Conservation (phyloP, 2,797 vertebrate genomes). For the Molossus alvarezi region DNA sequence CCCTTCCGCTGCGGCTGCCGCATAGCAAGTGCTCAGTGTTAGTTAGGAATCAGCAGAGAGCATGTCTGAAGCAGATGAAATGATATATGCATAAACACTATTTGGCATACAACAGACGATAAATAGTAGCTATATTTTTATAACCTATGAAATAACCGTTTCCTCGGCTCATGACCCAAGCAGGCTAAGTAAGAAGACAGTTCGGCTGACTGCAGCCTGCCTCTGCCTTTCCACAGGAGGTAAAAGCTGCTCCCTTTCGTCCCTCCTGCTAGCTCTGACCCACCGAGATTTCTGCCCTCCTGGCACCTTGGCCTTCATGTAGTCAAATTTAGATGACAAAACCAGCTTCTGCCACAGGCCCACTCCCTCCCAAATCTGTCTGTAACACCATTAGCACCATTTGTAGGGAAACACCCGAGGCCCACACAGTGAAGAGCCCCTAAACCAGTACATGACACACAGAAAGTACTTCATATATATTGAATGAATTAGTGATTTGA, state of each 20-base stretch:
- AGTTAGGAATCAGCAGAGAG: not conserved
- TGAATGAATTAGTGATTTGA: not conserved
- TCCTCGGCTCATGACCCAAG: not conserved
- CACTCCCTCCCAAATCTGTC: not conserved
- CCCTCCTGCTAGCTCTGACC: not conserved
- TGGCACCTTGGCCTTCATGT: not conserved
- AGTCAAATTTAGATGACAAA: slow-evolving; percentile 22
- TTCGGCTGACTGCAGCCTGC: not conserved
- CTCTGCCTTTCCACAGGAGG: not conserved
- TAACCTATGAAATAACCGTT: not conserved
- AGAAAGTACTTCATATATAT: not conserved
- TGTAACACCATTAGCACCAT: not conserved
- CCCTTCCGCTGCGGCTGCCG: not conserved
- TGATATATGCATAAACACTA: not conserved
- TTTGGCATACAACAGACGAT: not conserved
- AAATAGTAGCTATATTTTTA: not conserved
- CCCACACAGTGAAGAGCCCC: not conserved
- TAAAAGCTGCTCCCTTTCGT: not conserved
- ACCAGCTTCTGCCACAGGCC: not conserved
- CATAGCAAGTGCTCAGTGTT: not conserved
- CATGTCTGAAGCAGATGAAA: not conserved
- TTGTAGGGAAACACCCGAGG: fast-evolving
- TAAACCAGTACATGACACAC: not conserved
- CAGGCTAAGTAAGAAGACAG: not conserved
- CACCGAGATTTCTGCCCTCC: not conserved